phyloP scores from a whole-genome alignment of 1,140 invertebrate species.

The Pristionchus pacificus region DNA sequence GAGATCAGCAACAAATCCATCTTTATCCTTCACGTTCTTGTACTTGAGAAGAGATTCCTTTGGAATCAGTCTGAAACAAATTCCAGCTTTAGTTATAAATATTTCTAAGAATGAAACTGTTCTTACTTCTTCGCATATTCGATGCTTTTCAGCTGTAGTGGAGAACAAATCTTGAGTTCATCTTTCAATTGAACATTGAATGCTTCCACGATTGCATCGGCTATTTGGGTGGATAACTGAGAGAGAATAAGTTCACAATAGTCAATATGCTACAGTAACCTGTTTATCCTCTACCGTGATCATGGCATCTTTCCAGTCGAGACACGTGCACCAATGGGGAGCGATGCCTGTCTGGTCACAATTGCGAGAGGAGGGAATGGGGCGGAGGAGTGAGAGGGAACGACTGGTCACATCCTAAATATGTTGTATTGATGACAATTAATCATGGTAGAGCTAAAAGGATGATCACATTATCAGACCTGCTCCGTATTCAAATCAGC shows the following conservation, averaged over 20 bases:
- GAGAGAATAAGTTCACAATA: no score
- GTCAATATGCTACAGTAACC: background rate
- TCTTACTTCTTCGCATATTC: constrained; percentile 66
- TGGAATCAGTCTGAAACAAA: constrained; percentile 41
- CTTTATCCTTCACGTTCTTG: constrained; percentile 70
- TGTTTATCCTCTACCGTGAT: background rate
- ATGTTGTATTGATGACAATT: background rate
- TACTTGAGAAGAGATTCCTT: constrained; percentile 72
- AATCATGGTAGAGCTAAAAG: constrained; percentile 25
- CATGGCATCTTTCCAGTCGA: constrained; percentile 68
- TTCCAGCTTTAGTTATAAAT: constrained; percentile 26
- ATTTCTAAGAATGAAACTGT: constrained; percentile 53
- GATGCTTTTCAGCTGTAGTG: background rate
- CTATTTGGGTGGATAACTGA: background rate
- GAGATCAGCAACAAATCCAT: constrained; percentile 76
- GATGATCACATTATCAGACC: background rate
- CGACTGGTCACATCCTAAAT: constrained; percentile 36
- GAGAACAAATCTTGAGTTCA: background rate
- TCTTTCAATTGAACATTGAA: background rate
- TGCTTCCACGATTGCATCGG: constrained; percentile 2
- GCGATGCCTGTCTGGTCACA: constrained; percentile 75
- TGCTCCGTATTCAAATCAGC: constrained; percentile 9
- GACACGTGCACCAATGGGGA: constrained; percentile 88
- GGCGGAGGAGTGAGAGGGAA: constrained; percentile 51
- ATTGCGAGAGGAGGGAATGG: constrained; percentile 50